Conservation (phyloP, 2,888 invertebrate genomes). For the Phorcus lineatus region DNA sequence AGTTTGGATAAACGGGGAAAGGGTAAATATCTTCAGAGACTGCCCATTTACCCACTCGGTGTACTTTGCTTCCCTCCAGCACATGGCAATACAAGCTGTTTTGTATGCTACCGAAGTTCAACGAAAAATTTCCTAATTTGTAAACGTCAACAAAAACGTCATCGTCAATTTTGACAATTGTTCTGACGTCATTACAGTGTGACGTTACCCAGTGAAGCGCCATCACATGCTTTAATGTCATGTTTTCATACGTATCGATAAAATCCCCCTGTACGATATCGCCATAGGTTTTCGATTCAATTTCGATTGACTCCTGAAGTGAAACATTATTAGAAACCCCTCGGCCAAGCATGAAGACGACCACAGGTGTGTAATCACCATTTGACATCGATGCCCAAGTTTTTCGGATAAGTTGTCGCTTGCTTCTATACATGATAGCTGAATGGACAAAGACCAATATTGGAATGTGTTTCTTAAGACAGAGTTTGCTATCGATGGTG, state of each 20-base stretch:
- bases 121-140: constrained; percentile 77
- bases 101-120: constrained; percentile 37
- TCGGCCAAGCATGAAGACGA: constrained; percentile 46
- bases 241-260: constrained; percentile 71
- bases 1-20: constrained; percentile 53
- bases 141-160: constrained; percentile 76
- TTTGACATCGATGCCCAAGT: constrained; percentile 49
- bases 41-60: constrained; percentile 53
- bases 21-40: constrained; percentile 47
- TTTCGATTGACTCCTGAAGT: constrained; percentile 34
- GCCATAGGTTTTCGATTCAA: constrained; percentile 38
- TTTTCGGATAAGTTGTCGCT: constrained; percentile 46
- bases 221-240: constrained; percentile 72
- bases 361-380: constrained; percentile 31
- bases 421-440: constrained; percentile 39
- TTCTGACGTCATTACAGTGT: constrained; percentile 67
- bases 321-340: neutral
- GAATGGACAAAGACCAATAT: constrained; percentile 47
- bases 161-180: constrained; percentile 72
- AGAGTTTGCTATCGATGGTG: too few relatives aligned
- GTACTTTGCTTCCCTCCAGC: constrained; percentile 38
- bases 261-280: constrained; percentile 66
- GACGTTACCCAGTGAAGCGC: constrained; percentile 63
- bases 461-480: too few relatives aligned
- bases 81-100: constrained; percentile 56